These are phyloP conservation scores for Drosophila mojavensis DNA, from an alignment of 1,140 invertebrate genomes.

Conservation along the genomic window DNA sequence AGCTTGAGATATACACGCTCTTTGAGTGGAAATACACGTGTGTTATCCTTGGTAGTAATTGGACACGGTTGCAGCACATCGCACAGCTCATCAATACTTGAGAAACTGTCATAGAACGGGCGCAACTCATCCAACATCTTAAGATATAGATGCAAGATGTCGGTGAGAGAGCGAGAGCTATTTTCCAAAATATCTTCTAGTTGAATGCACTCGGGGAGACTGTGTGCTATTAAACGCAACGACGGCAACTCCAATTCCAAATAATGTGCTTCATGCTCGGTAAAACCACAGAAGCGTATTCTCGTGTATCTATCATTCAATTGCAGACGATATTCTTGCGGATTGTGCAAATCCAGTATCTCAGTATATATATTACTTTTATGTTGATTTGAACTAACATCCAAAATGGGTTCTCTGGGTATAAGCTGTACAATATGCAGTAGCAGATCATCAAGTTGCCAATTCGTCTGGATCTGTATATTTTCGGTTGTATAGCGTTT, in stretches of 20 bases:
- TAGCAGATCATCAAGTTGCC: constrained; percentile 49
- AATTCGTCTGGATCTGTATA: constrained; percentile 32
- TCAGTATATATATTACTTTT: constrained; percentile 59
- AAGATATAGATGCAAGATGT: constrained; percentile 48
- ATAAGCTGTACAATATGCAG: constrained; percentile 29
- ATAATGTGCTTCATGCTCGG: constrained; percentile 57
- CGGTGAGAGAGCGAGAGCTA: constrained; percentile 29
- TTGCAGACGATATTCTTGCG: constrained; percentile 56
- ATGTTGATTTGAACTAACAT: background rate
- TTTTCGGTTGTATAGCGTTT: constrained; percentile 40
- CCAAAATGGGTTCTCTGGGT: background rate
- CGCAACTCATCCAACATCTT: constrained; percentile 70
- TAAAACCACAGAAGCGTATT: constrained; percentile 61
- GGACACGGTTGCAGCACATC: constrained; percentile 70
- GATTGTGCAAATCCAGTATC: constrained; percentile 54
- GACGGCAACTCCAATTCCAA: constrained; percentile 65
- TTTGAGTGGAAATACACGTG: constrained; percentile 65
- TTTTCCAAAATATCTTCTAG: constrained; percentile 51
- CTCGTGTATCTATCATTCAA: constrained; percentile 47
- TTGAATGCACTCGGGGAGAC: constrained; percentile 64
- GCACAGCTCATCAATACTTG: constrained; percentile 76
- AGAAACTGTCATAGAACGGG: constrained; percentile 71
- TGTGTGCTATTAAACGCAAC: constrained; percentile 58
- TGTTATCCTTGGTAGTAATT: constrained; percentile 68
- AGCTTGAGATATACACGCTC: constrained; percentile 71